Conservation (phyloP, 2,797 vertebrate species). For the Centroberyx gerrardi region DNA sequence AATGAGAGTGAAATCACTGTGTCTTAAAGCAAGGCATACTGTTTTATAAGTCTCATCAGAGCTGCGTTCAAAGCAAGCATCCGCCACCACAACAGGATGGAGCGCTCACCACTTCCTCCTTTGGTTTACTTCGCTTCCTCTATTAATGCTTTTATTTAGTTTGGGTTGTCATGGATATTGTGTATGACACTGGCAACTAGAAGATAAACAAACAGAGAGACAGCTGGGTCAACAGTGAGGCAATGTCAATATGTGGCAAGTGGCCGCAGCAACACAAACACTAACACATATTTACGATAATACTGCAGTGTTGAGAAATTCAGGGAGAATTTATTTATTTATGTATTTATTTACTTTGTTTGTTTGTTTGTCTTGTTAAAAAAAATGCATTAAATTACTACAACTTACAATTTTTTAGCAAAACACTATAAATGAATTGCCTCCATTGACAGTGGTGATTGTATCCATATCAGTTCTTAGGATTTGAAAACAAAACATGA, state of each 20-base stretch:
- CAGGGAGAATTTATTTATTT: rapidly evolving
- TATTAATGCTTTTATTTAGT: constrained; percentile 75
- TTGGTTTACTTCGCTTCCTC: constrained; percentile 76
- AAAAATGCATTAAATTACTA: no score
- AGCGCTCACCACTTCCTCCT: constrained; percentile 74
- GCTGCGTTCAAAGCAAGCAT: constrained; percentile 84
- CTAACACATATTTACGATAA: background rate
- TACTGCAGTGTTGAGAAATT: background rate
- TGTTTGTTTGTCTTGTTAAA: background rate
- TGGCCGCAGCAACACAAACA: background rate
- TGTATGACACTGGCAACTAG: constrained; percentile 31
- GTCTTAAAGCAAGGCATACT: constrained; percentile 83
- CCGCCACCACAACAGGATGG: constrained; percentile 81
- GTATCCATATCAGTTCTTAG: no score
- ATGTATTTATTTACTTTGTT: background rate
- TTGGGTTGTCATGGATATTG: constrained; percentile 59
- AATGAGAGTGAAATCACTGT: constrained; percentile 83
- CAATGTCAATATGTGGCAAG: background rate
- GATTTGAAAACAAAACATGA: no score
- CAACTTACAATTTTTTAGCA: no score
- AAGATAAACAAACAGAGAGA: constrained; percentile 40
- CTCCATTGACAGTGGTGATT: no score
- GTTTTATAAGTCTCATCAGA: constrained; percentile 84
- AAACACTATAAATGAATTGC: no score
- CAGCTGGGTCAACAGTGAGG: background rate